Conservation (phyloP, 2,797 vertebrate genomes). For the Psittacula derbiana region DNA sequence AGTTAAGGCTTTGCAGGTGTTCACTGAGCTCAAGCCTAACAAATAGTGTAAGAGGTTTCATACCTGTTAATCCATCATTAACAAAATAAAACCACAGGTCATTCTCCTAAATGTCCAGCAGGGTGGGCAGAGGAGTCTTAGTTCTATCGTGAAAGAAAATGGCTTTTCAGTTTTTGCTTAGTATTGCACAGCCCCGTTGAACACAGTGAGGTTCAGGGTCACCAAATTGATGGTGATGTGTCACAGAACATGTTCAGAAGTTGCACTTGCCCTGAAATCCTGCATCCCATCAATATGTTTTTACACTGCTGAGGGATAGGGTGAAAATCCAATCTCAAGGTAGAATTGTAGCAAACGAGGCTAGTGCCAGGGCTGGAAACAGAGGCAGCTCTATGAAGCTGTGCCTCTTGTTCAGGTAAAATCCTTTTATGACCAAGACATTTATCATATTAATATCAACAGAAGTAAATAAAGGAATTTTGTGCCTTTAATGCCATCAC, state of each 20-base stretch:
- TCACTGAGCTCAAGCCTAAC: not conserved
- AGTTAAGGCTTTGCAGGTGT: not conserved
- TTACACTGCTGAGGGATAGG: not conserved
- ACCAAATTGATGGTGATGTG: rapidly evolving
- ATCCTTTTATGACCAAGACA: not conserved
- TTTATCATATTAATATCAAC: not conserved
- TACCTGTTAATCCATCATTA: not conserved
- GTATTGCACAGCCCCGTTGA: not conserved
- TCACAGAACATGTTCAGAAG: rapidly evolving
- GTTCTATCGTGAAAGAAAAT: not conserved
- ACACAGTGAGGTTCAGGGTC: rapidly evolving
- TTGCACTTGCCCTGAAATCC: not conserved
- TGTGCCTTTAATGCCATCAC: not conserved
- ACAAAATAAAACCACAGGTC: not conserved
- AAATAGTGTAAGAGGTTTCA: not conserved
- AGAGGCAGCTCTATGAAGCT: not conserved
- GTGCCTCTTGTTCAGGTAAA: not conserved
- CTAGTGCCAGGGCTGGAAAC: not conserved
- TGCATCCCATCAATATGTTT: rapidly evolving
- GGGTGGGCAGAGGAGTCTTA: not conserved
- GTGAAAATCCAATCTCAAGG: not conserved
- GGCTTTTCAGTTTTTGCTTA: not conserved
- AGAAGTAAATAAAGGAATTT: not conserved
- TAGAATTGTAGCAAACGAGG: not conserved
- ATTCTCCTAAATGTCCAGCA: not conserved